Percentiles rank a stretch among this genome's conserved stretches.
Evolutionary conservation across 2,113 vertebrate species (phyloP).

Genomic region (Collichthys lucidus): DNA sequence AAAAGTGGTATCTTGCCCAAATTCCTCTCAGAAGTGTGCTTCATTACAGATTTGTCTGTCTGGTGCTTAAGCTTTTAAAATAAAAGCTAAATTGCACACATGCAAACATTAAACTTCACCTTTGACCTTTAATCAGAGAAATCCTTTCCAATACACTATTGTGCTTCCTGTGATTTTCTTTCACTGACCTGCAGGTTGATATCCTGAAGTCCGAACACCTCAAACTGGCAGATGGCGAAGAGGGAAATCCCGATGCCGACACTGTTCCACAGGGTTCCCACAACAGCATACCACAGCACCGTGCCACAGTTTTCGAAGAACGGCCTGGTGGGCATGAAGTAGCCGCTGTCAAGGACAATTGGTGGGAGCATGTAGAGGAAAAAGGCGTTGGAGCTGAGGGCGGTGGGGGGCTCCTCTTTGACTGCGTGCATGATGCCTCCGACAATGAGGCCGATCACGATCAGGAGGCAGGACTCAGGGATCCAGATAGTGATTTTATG

Average conservation of each 20-base stretch:
- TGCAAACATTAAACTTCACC: background rate
- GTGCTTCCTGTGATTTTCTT: too few species aligned
- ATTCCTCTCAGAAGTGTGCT: background rate
- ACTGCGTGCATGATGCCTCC: constrained; percentile 93
- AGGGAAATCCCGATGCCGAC: constrained; percentile 92
- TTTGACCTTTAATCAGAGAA: constrained; percentile 6
- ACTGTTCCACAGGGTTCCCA: constrained; percentile 95
- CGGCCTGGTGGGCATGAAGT: constrained; percentile 93
- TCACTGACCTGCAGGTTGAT: constrained; percentile 83
- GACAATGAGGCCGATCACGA: constrained; percentile 92
- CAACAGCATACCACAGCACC: constrained; percentile 93
- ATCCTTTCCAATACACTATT: background rate
- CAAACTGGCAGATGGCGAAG: constrained; percentile 92
- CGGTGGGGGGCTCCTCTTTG: constrained; percentile 91
- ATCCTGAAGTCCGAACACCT: constrained; percentile 89
- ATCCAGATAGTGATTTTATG: constrained; percentile 93
- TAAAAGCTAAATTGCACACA: too few species aligned
- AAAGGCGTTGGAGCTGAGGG: constrained; percentile 92
- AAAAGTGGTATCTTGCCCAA: too few species aligned
- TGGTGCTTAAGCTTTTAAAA: background rate
- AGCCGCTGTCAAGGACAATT: constrained; percentile 92
- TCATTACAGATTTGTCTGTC: too few species aligned
- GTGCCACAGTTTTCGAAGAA: constrained; percentile 96
- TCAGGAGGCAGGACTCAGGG: constrained; percentile 95
- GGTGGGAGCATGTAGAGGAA: constrained; percentile 95